phyloP scores from a whole-genome alignment of 2,797 vertebrate species.

The Darevskia mixta region DNA sequence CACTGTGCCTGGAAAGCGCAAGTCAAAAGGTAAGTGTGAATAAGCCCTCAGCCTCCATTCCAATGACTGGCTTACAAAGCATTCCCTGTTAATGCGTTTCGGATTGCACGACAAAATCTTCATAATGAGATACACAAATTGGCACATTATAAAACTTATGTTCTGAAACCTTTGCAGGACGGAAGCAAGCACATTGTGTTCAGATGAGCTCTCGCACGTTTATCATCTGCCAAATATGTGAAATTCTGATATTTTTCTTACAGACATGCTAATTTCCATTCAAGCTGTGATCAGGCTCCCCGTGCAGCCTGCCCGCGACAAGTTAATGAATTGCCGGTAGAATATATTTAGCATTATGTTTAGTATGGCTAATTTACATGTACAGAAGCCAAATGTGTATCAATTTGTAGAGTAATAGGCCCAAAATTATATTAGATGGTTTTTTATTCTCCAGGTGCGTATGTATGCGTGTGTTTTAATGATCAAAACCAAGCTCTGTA shows the following conservation, averaged over 20 bases:
- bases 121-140: constrained; percentile 10
- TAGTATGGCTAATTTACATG: constrained; percentile 46
- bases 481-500: not conserved
- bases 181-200: not conserved
- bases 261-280: constrained; percentile 17
- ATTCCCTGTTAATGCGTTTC: not conserved
- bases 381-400: constrained; percentile 45
- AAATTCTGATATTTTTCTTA: constrained; percentile 53
- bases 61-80: constrained; percentile 39
- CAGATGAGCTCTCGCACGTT: constrained; percentile 27
- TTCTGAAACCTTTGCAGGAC: constrained; percentile 28
- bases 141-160: constrained; percentile 29
- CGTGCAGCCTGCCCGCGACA: constrained; percentile 8
- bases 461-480: not conserved
- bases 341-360: constrained; percentile 44
- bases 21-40: no score
- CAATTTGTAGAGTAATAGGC: constrained; percentile 14
- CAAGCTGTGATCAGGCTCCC: constrained; percentile 33
- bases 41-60: constrained; percentile 30
- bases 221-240: constrained; percentile 29
- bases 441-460: not conserved
- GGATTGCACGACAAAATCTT: constrained; percentile 29
- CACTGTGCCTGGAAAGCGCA: no score
- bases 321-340: constrained; percentile 41
- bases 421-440: not conserved